Evolutionary conservation across 2,797 vertebrate species (phyloP).

Genomic region (Telmatherina bonti): DNA sequence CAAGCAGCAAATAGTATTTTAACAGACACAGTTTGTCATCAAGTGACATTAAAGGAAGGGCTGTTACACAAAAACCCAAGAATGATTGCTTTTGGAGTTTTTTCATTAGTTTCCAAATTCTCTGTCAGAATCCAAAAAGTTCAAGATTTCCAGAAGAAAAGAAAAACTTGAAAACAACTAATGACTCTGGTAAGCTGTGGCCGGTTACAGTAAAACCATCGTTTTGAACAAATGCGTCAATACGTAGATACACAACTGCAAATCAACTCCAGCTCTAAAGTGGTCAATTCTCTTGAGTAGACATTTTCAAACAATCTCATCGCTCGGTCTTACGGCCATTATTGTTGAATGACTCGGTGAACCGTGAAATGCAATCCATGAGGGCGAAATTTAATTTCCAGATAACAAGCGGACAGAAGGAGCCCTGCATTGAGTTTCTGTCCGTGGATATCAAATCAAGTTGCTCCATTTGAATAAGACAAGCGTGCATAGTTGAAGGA

Average conservation of each 20-base stretch:
- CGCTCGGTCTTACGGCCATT: constrained; percentile 46
- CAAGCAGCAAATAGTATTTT: constrained; percentile 26
- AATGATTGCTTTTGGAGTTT: neutral
- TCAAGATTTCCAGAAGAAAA: constrained; percentile 21
- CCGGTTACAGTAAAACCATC: constrained; percentile 9
- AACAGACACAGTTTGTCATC: constrained; percentile 10
- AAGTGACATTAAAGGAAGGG: constrained; percentile 21
- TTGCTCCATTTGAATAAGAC: constrained; percentile 70
- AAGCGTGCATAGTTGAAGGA: constrained; percentile 49
- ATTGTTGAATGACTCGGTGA: constrained; percentile 66
- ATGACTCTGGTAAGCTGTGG: neutral
- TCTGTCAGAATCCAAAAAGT: neutral
- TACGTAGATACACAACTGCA: constrained; percentile 7
- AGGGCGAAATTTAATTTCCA: constrained; percentile 77
- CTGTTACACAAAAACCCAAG: constrained; percentile 9
- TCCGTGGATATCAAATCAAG: constrained; percentile 75
- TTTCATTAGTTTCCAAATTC: constrained; percentile 14
- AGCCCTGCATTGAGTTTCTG: constrained; percentile 70
- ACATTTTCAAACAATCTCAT: constrained; percentile 58
- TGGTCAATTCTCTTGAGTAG: constrained; percentile 26
- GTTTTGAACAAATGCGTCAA: neutral
- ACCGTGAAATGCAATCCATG: constrained; percentile 77
- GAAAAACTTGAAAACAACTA: neutral
- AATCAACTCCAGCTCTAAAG: constrained; percentile 25
- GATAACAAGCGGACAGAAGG: constrained; percentile 76